A percentile compares a stretch with the other conserved stretches of the same genome.
These are phyloP conservation scores for Xyrichtys novacula DNA, from an alignment of 2,797 vertebrate genomes.

Conservation along the genomic window DNA sequence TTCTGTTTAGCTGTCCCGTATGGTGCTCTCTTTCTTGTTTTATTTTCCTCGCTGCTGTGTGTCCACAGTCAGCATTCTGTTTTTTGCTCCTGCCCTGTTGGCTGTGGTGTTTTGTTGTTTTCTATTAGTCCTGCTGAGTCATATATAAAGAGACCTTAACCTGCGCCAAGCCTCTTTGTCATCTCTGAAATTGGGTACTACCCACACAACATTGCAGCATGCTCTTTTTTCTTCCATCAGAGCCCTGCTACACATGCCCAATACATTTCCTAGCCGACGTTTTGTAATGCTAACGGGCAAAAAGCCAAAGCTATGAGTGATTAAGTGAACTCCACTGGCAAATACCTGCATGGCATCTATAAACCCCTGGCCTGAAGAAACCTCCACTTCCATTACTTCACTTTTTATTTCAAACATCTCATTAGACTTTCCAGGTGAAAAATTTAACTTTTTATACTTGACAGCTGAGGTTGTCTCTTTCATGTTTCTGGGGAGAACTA, in stretches of 20 bases:
- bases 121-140: slow-evolving; percentile 63
- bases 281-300: slow-evolving; percentile 44
- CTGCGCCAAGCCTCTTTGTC: slow-evolving; percentile 62
- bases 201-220: slow-evolving; percentile 44
- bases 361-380: slow-evolving; percentile 17
- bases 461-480: slow-evolving; percentile 41
- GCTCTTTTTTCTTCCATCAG: slow-evolving; percentile 6
- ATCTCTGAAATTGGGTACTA: slow-evolving; percentile 44
- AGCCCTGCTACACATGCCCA: slow-evolving; percentile 39
- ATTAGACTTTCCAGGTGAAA: slow-evolving; percentile 27
- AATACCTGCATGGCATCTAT: slow-evolving; percentile 40
- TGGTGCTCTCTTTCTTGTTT: slow-evolving; percentile 5
- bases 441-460: slow-evolving; percentile 45
- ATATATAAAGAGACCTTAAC: slow-evolving; percentile 56
- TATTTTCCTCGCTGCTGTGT: slow-evolving; percentile 8
- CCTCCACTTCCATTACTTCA: slow-evolving; percentile 19
- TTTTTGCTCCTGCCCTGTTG: slow-evolving; percentile 25
- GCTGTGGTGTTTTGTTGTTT: slow-evolving; percentile 37
- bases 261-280: slow-evolving; percentile 53
- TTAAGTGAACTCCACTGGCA: slow-evolving; percentile 38
- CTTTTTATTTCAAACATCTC: slow-evolving; percentile 20
- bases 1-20: slow-evolving; percentile 28
- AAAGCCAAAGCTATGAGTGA: slow-evolving; percentile 43
- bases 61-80: slow-evolving; percentile 14
- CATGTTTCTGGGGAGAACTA: slow-evolving; percentile 44